Base-by-base conservation (phyloP, 2,113 vertebrate genomes). In the Saccopteryx bilineata region DNA sequence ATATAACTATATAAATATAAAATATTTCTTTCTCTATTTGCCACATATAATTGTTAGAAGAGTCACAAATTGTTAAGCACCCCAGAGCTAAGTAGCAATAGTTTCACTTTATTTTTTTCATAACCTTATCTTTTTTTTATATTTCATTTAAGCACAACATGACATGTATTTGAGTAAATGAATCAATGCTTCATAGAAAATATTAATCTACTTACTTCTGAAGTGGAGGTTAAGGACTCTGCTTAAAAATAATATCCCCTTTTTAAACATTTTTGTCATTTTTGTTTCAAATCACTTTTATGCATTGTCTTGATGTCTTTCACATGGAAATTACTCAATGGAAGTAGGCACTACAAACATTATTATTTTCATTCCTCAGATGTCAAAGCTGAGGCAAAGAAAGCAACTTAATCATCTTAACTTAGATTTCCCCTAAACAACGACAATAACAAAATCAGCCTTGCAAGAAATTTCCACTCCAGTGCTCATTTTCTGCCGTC, bases 401-500 rank as follows among this genome's bases (percentile, higher is more conserved):
- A 96, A 92, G 50, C 66, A 96, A 83, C n/a, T 82, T 96, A 92
- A 91, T 94, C 83, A 96, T 71, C 24, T 50, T 58, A 88, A 65
- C 84, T 94, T 88, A 81, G 33, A 69, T 91, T 91, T 94, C 52
- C 69, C 91, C 60, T 61, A 85, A 94, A 96, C 87, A 96, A 92
- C 46, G 72, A 92, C 87, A 90, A 96, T 80, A 97, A 95, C 54
- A 89, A 96, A 97, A 95, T 96, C 92, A 95, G 84, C 83, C 86
- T 97, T 93, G 60, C 65, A 92, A 96, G 82, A 96, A 96, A 96
- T 84, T 95, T 95, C 78, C 75, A 96, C 39, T 84, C 84, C 33
- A 71, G n/a, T 31, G 82, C 92, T 97, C 85, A 96, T 96, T 98
- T 97, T 96, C 96, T 95, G 79, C 93, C 86, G 94, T 96, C 95